These are phyloP conservation scores for Sminthurides aquaticus DNA, from an alignment of 2,888 invertebrate species.

Conservation along the genomic window DNA sequence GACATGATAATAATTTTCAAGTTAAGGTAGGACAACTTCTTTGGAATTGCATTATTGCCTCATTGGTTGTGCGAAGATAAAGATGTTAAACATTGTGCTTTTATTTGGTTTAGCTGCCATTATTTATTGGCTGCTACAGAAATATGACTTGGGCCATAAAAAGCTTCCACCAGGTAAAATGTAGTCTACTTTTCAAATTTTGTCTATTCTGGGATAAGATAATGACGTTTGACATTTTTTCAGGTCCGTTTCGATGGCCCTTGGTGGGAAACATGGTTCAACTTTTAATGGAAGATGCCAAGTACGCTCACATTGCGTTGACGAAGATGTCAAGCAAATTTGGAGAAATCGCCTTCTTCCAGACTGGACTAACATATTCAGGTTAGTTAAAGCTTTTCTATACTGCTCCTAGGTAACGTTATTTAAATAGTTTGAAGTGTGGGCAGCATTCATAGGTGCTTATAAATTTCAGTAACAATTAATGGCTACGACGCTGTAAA, in stretches of 20 bases:
- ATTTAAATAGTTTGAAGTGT: not conserved
- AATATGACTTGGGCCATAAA: no score
- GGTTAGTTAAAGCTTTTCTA: not conserved
- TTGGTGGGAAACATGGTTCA: not conserved
- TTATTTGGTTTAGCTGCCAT: no score
- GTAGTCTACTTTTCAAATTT: not conserved
- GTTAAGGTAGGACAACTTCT: no score
- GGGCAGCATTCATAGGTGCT: no score
- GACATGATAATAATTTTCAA: no score
- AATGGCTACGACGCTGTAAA: conserved; percentile 14
- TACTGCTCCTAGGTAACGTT: not conserved
- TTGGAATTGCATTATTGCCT: no score
- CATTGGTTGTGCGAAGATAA: no score
- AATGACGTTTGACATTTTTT: no score
- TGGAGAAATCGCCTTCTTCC: conserved; percentile 4
- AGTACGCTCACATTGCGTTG: not conserved
- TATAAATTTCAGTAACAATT: conserved; percentile 1
- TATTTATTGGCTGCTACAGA: no score
- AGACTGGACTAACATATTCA: not conserved
- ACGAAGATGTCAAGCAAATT: not conserved
- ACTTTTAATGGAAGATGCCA: not conserved
- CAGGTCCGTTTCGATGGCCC: not conserved
- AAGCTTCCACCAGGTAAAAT: not conserved
- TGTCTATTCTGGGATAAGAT: no score
- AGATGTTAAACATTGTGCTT: no score